Conservation (phyloP, 2,888 invertebrate genomes). For the Clistopyga incitator region DNA sequence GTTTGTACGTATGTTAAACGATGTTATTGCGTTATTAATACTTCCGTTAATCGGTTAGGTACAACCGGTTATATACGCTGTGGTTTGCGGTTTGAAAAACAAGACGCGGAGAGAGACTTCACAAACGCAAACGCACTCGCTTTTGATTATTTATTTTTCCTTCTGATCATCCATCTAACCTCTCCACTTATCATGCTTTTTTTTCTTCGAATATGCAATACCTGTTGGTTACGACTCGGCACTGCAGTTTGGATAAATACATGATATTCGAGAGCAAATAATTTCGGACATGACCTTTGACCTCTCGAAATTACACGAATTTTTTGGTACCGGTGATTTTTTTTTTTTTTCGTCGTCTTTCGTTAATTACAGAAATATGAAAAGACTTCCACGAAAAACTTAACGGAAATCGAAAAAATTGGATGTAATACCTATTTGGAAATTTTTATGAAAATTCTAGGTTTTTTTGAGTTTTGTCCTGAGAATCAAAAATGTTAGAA, state of each 20-base stretch:
- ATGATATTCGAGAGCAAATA: neutral
- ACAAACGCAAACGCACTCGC: slow-evolving; percentile 44
- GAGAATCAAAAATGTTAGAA: no score
- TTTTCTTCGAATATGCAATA: slow-evolving; percentile 14
- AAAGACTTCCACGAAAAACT: no score
- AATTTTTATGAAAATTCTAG: no score
- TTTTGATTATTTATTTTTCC: slow-evolving; percentile 40
- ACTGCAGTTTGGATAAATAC: neutral
- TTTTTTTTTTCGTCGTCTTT: no score
- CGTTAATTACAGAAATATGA: no score
- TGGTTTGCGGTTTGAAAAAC: slow-evolving; percentile 57
- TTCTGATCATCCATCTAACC: slow-evolving; percentile 22
- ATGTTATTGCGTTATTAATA: slow-evolving; percentile 69
- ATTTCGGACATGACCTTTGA: no score
- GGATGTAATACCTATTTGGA: no score
- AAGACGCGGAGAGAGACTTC: slow-evolving; percentile 20
- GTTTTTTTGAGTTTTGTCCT: no score
- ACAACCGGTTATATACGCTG: slow-evolving; percentile 59
- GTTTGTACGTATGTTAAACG: slow-evolving; percentile 54
- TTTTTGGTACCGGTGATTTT: no score
- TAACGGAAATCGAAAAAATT: no score
- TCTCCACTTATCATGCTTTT: slow-evolving; percentile 23
- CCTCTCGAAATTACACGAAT: no score
- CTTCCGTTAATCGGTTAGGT: slow-evolving; percentile 64
- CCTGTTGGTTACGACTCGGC: neutral